Evolutionary conservation across 2,113 vertebrate species (phyloP).

Genomic region (Microtus montanus): DNA sequence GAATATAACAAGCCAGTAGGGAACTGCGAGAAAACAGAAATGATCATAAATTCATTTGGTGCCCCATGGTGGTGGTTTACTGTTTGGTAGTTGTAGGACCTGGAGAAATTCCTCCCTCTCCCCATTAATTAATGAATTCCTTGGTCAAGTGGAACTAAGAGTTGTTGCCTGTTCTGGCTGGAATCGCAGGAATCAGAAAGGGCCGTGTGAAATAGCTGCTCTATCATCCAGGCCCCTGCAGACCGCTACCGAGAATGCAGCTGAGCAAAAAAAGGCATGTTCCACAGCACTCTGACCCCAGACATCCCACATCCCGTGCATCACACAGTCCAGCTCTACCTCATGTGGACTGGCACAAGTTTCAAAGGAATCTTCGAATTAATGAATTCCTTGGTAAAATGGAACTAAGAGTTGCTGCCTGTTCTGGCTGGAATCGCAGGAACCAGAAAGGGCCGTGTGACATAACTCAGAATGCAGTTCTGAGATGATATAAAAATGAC

Average conservation of each 20-base stretch:
- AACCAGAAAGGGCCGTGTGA: neutral
- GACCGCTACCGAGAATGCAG: too few species aligned
- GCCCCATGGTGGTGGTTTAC: slow-evolving; percentile 38
- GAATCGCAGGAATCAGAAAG: neutral
- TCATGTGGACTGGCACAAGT: neutral
- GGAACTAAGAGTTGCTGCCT: slow-evolving; percentile 28
- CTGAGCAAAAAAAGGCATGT: fast-evolving
- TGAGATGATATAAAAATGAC: neutral
- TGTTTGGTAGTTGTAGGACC: slow-evolving; percentile 21
- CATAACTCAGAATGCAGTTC: neutral
- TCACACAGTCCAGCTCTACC: fast-evolving
- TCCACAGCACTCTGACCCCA: neutral
- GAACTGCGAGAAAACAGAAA: neutral
- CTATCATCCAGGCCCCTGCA: neutral
- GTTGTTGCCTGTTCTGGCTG: neutral
- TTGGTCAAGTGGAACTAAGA: slow-evolving; percentile 42
- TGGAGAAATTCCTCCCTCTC: slow-evolving; percentile 40
- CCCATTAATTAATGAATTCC: slow-evolving; percentile 17
- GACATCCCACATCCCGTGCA: fast-evolving
- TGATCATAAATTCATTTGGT: slow-evolving; percentile 42
- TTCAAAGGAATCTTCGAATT: neutral
- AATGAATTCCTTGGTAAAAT: slow-evolving; percentile 47
- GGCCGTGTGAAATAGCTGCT: neutral
- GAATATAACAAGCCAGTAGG: slow-evolving; percentile 40
- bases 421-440: neutral